Evolutionary conservation across 2,797 vertebrate genomes (phyloP).

Genomic region (Decapterus maruadsi): DNA sequence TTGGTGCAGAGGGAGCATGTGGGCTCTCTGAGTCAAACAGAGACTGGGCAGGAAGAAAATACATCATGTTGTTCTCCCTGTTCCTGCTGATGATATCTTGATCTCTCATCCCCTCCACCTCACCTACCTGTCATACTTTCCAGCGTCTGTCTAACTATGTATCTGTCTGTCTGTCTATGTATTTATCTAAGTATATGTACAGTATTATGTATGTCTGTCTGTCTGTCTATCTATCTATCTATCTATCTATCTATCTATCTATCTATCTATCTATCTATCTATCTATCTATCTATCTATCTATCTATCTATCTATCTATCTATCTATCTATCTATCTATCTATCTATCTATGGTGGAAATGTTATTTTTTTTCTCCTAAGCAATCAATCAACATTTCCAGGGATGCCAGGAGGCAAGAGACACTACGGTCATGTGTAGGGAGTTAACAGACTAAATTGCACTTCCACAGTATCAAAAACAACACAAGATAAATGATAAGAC

Average conservation of each 20-base stretch:
- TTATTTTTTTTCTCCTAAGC: neutral
- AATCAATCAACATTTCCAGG: conserved; percentile 29
- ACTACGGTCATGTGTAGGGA: conserved; percentile 14
- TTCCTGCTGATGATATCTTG: conserved; percentile 46
- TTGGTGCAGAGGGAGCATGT: conserved; percentile 3
- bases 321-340: neutral
- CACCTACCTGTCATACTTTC: conserved; percentile 36
- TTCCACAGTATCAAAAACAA: conserved; percentile 64
- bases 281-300: neutral
- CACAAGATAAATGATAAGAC: conserved; percentile 63
- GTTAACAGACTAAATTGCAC: conserved; percentile 51
- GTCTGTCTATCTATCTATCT: neutral
- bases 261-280: neutral
- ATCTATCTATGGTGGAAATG: too few species aligned
- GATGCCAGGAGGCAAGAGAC: conserved; percentile 25
- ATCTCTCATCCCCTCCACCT: conserved; percentile 52
- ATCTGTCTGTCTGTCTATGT: neutral
- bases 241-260: too few species aligned
- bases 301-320: neutral
- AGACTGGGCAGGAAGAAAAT: conserved; percentile 30
- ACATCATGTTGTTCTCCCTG: conserved; percentile 27
- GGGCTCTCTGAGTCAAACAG: conserved; percentile 23
- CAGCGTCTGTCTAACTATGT: conserved; percentile 7
- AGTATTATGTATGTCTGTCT: neutral
- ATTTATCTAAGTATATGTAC: neutral